Conservation (phyloP, 2,888 invertebrate species). For the Bibio marci region DNA sequence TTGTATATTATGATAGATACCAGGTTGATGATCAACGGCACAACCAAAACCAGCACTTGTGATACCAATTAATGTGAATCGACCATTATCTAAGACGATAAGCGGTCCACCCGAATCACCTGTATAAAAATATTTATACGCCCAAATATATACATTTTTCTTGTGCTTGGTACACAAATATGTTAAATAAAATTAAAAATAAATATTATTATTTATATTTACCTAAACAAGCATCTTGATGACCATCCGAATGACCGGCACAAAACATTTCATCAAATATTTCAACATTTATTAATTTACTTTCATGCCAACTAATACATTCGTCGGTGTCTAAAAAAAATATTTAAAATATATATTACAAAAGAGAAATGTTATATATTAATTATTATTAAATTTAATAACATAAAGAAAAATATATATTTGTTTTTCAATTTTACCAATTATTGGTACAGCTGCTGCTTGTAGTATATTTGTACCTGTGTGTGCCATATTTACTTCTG, state of each 20-base stretch:
- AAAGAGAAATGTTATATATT: not conserved
- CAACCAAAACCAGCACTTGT: slow-evolving; percentile 77
- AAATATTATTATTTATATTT: slow-evolving; percentile 8
- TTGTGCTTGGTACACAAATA: not conserved
- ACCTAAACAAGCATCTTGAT: slow-evolving; percentile 68
- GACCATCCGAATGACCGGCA: slow-evolving; percentile 66
- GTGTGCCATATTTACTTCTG: slow-evolving; percentile 50
- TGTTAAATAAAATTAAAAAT: slow-evolving; percentile 4
- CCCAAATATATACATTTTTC: not conserved
- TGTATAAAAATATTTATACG: slow-evolving; percentile 19
- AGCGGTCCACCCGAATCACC: slow-evolving; percentile 71
- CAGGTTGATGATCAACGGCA: slow-evolving; percentile 70
- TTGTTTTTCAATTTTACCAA: slow-evolving; percentile 37
- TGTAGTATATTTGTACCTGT: slow-evolving; percentile 66
- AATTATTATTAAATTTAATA: not conserved
- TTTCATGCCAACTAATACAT: slow-evolving; percentile 65
- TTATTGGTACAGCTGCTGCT: slow-evolving; percentile 65
- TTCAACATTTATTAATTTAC: slow-evolving; percentile 62
- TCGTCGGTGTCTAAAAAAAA: slow-evolving; percentile 41
- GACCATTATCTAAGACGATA: slow-evolving; percentile 47
- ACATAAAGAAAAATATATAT: not conserved
- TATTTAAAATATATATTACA: slow-evolving; percentile 1
- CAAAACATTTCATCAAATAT: slow-evolving; percentile 66
- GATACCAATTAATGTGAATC: slow-evolving; percentile 64
- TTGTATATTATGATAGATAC: slow-evolving; percentile 68